phyloP scores from a whole-genome alignment of 2,888 invertebrate genomes.

The Miltochrista miniata region DNA sequence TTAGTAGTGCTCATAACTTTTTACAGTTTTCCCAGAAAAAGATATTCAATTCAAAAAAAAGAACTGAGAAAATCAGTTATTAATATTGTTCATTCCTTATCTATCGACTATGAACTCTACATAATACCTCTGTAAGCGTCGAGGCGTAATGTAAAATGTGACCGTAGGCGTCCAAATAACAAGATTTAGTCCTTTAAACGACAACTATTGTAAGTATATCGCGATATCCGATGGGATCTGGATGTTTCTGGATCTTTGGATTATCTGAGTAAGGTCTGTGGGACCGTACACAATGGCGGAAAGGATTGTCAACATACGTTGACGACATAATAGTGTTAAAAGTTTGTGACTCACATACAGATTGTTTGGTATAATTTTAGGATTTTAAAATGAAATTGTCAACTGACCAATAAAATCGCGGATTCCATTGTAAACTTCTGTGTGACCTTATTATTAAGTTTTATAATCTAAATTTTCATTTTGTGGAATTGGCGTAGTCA shows the following conservation, averaged over 20 bases:
- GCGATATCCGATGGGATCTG: slow-evolving; percentile 64
- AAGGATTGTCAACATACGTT: slow-evolving; percentile 11
- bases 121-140: slow-evolving; percentile 23
- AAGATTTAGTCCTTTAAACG: slow-evolving; percentile 80
- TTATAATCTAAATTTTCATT: too few species aligned
- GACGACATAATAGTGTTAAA: not conserved
- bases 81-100: slow-evolving; percentile 11
- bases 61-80: not conserved
- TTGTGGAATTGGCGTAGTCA: too few species aligned
- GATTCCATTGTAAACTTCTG: too few species aligned
- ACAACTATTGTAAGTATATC: slow-evolving; percentile 76
- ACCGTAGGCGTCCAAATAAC: slow-evolving; percentile 75
- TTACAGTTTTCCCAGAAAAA: too few species aligned
- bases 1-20: too few species aligned
- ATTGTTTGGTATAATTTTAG: too few species aligned
- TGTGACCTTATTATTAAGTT: too few species aligned
- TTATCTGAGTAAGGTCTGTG: slow-evolving; percentile 48
- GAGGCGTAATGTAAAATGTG: slow-evolving; percentile 57
- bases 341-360: not conserved
- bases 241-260: slow-evolving; percentile 65
- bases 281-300: slow-evolving; percentile 11
- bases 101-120: slow-evolving; percentile 28
- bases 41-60: too few species aligned
- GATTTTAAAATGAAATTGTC: too few species aligned
- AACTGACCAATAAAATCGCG: too few species aligned